phyloP scores from a whole-genome alignment of 2,888 invertebrate genomes.

The Apamea epomidion region DNA sequence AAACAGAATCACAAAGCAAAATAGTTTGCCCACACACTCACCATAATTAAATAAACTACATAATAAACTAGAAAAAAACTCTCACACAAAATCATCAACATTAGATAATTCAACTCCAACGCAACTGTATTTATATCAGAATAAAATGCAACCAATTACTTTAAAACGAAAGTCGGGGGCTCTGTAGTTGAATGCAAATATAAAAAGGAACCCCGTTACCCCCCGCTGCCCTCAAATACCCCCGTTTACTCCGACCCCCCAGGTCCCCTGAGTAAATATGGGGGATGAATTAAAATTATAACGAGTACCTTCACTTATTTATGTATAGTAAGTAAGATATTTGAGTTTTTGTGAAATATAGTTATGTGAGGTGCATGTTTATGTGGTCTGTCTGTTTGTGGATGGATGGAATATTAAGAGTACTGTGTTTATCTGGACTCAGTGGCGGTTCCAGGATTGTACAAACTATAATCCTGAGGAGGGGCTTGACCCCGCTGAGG shows the following conservation, averaged over 20 bases:
- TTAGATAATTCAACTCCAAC: slow-evolving; percentile 45
- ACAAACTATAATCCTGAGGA: too few species aligned
- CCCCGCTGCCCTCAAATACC: slow-evolving; percentile 38
- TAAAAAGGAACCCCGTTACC: slow-evolving; percentile 59
- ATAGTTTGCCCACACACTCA: not conserved
- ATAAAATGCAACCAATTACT: slow-evolving; percentile 86
- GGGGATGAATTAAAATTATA: slow-evolving; percentile 83
- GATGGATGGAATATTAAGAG: not conserved
- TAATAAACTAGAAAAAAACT: not conserved
- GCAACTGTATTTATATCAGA: slow-evolving; percentile 62
- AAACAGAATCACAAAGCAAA: not conserved
- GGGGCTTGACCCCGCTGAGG: too few species aligned
- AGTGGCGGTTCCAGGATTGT: too few species aligned
- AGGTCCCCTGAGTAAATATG: slow-evolving; percentile 70
- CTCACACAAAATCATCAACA: slow-evolving; percentile 8
- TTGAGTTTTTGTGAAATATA: slow-evolving; percentile 42
- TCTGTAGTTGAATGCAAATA: slow-evolving; percentile 83
- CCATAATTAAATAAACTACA: slow-evolving; percentile 16
- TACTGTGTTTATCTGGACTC: not conserved
- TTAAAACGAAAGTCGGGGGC: slow-evolving; percentile 80
- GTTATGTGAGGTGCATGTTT: slow-evolving; percentile 1
- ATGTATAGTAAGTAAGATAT: slow-evolving; percentile 35
- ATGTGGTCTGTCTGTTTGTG: not conserved
- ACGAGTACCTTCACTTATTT: slow-evolving; percentile 69
- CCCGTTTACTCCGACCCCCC: slow-evolving; percentile 52